Percentiles rank a stretch among this genome's conserved stretches.
phyloP scores from a whole-genome alignment of 2,113 vertebrate genomes.

The Gymnogyps californianus region DNA sequence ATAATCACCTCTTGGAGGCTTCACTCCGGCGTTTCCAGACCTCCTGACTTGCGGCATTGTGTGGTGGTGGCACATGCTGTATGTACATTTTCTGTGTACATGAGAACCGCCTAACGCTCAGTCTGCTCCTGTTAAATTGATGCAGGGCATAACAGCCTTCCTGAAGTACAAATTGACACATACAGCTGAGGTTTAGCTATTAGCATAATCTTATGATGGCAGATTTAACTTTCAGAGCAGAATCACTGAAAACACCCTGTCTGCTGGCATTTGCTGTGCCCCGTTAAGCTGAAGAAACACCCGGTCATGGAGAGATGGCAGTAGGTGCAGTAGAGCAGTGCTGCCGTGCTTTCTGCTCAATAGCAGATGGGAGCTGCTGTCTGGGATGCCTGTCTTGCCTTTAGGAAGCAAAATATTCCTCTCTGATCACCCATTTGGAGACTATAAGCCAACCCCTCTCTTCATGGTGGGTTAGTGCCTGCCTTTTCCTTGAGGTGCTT shows the following conservation, averaged over 20 bases:
- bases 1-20: background rate
- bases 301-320: rapidly evolving
- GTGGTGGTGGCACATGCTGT: background rate
- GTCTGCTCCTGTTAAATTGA: background rate
- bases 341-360: background rate
- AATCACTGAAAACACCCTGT: background rate
- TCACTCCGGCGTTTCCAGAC: background rate
- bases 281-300: background rate
- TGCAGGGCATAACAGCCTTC: background rate
- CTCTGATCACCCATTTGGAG: background rate
- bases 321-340: background rate
- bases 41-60: background rate
- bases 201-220: slow-evolving; percentile 14
- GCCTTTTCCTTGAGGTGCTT: background rate
- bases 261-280: background rate
- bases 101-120: background rate
- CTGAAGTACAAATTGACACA: background rate
- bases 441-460: background rate
- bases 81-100: background rate
- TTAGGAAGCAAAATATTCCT: background rate
- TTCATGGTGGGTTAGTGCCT: background rate
- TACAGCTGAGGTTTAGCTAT: slow-evolving; percentile 9
- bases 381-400: background rate
- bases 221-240: slow-evolving; percentile 16
- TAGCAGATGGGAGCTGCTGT: background rate